These are phyloP conservation scores for Seira sanloemensis DNA, from an alignment of 2,888 invertebrate genomes.

Conservation along the genomic window DNA sequence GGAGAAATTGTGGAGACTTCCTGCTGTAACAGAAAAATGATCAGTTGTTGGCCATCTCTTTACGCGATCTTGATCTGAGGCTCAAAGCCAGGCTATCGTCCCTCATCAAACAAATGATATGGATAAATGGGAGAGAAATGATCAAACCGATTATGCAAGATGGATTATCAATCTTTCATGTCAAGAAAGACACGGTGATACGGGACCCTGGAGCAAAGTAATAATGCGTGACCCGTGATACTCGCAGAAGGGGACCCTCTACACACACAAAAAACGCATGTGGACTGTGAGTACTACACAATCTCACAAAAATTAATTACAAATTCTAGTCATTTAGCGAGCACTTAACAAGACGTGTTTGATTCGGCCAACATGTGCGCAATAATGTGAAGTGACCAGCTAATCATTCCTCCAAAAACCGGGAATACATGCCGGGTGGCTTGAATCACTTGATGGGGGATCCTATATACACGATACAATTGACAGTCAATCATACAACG, in stretches of 20 bases:
- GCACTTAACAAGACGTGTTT: background rate
- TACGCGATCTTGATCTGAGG: background rate
- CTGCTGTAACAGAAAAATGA: background rate
- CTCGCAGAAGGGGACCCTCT: background rate
- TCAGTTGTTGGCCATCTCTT: no score
- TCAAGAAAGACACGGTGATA: background rate
- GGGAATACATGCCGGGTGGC: slow-evolving; percentile 42
- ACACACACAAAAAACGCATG: background rate
- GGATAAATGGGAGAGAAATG: background rate
- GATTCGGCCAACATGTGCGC: background rate
- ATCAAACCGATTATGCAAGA: background rate
- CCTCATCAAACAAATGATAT: background rate
- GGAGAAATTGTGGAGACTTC: no score
- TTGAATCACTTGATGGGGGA: slow-evolving; percentile 24
- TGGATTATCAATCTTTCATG: background rate
- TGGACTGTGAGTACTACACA: no score
- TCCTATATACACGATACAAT: slow-evolving; percentile 16
- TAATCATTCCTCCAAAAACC: background rate
- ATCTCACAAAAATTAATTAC: background rate
- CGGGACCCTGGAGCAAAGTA: background rate
- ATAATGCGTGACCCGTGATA: background rate
- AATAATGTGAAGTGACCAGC: background rate
- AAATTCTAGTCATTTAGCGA: background rate
- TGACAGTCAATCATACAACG: slow-evolving; percentile 35
- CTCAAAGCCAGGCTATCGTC: background rate